Conservation (phyloP, 1,140 invertebrate genomes). For the Sogatella furcifera region DNA sequence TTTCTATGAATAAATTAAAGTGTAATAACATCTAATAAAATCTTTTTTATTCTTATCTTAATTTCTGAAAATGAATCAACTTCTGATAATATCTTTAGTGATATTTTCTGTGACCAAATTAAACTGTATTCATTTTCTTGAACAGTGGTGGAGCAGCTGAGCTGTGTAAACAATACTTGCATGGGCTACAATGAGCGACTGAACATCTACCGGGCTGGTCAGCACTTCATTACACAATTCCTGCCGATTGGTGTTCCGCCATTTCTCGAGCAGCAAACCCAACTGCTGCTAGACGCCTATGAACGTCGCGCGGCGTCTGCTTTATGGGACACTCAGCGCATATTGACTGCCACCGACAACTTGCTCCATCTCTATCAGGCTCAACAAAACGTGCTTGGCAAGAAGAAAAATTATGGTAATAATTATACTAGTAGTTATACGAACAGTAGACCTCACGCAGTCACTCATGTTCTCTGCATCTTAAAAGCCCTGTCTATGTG, state of each 20-base stretch:
- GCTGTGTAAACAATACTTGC: conserved; percentile 30
- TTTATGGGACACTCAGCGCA: conserved; percentile 9
- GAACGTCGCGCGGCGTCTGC: neutral
- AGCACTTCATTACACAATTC: conserved; percentile 13
- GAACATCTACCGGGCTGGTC: conserved; percentile 25
- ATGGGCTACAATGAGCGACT: conserved; percentile 34
- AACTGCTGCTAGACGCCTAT: conserved; percentile 12
- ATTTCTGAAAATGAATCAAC: too few species aligned
- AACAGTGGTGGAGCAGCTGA: neutral
- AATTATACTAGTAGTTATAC: too few species aligned
- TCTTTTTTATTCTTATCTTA: too few species aligned
- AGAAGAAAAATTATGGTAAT: too few species aligned
- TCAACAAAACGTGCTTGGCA: neutral
- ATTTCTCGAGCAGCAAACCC: conserved; percentile 11
- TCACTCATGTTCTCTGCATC: too few species aligned
- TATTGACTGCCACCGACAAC: conserved; percentile 10
- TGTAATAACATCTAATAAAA: too few species aligned
- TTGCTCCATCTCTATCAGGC: neutral
- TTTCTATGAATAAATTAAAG: too few species aligned
- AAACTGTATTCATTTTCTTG: neutral
- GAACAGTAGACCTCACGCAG: too few species aligned
- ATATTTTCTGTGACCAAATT: too few species aligned
- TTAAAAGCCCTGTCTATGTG: too few species aligned
- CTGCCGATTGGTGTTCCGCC: conserved; percentile 13
- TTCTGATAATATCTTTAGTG: too few species aligned